Percentiles rank a stretch among this genome's conserved stretches.
These are phyloP conservation scores for Drosophila pectinifera DNA, from an alignment of 1,140 invertebrate species.

Conservation along the genomic window DNA sequence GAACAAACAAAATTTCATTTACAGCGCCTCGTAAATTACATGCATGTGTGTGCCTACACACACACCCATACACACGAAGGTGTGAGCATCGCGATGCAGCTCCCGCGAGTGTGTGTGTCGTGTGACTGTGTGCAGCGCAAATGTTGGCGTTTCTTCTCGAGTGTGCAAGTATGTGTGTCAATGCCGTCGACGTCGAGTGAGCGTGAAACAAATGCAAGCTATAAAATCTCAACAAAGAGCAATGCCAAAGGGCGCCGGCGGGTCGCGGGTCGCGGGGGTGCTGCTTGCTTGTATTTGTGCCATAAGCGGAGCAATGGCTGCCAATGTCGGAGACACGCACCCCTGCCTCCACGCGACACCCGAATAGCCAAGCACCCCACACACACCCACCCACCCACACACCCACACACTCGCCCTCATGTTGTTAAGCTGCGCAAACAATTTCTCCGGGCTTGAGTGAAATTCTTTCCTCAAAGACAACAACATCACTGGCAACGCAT, in stretches of 20 bases:
- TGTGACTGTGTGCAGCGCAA: conserved; percentile 50
- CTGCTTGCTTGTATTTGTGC: conserved; percentile 63
- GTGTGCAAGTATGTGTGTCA: conserved; percentile 74
- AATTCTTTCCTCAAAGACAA: conserved; percentile 27
- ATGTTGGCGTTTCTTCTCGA: conserved; percentile 60
- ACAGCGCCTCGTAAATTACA: conserved; percentile 76
- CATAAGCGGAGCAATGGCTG: conserved; percentile 58
- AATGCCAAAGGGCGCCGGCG: conserved; percentile 48
- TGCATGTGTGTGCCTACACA: conserved; percentile 38
- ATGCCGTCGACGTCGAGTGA: conserved; percentile 78
- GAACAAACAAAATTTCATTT: conserved; percentile 81
- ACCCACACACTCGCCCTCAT: conserved; percentile 1
- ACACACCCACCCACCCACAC: conserved; percentile 17
- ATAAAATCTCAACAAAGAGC: conserved; percentile 79
- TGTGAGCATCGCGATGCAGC: conserved; percentile 9
- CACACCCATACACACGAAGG: neutral
- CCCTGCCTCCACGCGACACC: conserved; percentile 19
- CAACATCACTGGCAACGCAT: conserved; percentile 15
- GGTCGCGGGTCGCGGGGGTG: neutral
- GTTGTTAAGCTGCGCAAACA: conserved; percentile 68
- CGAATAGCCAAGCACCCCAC: conserved; percentile 9
- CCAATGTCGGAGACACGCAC: conserved; percentile 47
- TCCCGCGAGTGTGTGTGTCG: conserved; percentile 5
- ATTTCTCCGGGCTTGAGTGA: conserved; percentile 50
- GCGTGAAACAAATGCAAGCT: conserved; percentile 81